Percentiles rank a stretch among this genome's conserved stretches.
Evolutionary conservation across 2,888 invertebrate species (phyloP).

Genomic region (Drosophila mayaguana): DNA sequence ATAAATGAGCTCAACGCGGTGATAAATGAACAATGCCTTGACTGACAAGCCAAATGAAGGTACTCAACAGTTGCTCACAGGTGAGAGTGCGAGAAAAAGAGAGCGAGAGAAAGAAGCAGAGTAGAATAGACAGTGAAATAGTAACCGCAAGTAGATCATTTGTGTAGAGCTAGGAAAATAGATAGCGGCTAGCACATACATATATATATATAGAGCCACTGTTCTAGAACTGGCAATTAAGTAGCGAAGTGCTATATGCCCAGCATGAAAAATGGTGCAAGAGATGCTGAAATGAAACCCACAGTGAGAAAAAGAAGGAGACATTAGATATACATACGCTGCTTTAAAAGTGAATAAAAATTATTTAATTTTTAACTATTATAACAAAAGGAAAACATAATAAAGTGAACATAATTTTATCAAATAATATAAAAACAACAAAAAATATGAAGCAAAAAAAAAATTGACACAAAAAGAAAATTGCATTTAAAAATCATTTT

Average conservation of each 20-base stretch:
- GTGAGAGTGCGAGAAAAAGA: not conserved
- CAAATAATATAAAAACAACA: not conserved
- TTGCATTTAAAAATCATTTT: too few relatives aligned
- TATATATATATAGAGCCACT: slow-evolving; percentile 29
- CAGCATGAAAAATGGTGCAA: slow-evolving; percentile 31
- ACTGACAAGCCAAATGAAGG: slow-evolving; percentile 77
- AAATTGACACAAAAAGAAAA: too few relatives aligned
- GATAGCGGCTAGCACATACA: not conserved
- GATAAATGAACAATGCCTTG: slow-evolving; percentile 64
- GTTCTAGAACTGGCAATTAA: slow-evolving; percentile 68
- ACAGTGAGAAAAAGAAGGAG: not conserved
- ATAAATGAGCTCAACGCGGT: slow-evolving; percentile 56
- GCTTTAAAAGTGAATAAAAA: not conserved
- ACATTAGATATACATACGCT: not conserved
- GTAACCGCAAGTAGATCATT: slow-evolving; percentile 5
- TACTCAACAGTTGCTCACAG: slow-evolving; percentile 38
- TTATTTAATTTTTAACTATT: not conserved
- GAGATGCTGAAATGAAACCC: not conserved
- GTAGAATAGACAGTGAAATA: not conserved
- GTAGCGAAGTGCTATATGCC: slow-evolving; percentile 20
- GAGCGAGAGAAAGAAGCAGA: not conserved
- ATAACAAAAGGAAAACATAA: not conserved
- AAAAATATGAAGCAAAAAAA: not conserved
- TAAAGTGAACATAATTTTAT: not conserved
- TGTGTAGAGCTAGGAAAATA: not conserved